Evolutionary conservation across 2,888 invertebrate genomes (phyloP).

Genomic region (Cosmia trapezina): DNA sequence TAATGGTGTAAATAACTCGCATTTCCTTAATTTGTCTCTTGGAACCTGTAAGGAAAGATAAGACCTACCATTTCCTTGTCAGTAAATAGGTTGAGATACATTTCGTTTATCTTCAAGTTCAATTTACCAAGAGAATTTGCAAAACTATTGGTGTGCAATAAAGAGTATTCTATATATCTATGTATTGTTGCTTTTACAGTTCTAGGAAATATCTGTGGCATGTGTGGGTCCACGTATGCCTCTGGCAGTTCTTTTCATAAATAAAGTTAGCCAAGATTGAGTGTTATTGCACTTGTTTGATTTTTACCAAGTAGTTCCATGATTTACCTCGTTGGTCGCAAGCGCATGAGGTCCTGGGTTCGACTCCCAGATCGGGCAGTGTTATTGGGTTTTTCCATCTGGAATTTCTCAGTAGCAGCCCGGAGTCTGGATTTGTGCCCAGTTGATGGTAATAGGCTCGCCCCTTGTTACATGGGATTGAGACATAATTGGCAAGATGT

Average conservation of each 20-base stretch:
- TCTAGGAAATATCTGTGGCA: neutral
- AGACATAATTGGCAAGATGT: too few species aligned
- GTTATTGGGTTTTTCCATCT: too few species aligned
- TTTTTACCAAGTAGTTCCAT: too few species aligned
- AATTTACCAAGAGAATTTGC: constrained; percentile 31
- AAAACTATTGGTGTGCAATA: constrained; percentile 20
- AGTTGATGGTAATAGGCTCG: too few species aligned
- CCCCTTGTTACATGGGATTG: too few species aligned
- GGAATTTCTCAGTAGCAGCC: too few species aligned
- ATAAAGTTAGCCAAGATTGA: neutral
- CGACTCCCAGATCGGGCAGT: too few species aligned
- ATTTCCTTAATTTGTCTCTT: constrained; percentile 60
- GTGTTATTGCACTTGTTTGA: neutral
- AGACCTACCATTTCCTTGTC: constrained; percentile 55
- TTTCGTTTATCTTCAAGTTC: constrained; percentile 45
- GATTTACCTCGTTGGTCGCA: too few species aligned
- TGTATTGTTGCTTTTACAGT: constrained; percentile 20
- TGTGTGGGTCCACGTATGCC: neutral
- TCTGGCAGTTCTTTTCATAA: neutral
- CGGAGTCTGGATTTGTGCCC: too few species aligned
- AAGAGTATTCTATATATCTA: neutral
- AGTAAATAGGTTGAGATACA: constrained; percentile 41
- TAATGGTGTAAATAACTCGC: constrained; percentile 41
- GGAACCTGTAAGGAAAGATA: constrained; percentile 49
- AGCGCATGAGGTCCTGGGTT: too few species aligned